Conservation (phyloP, 2,888 invertebrate genomes). For the Parapristionchus giblindavisi region DNA sequence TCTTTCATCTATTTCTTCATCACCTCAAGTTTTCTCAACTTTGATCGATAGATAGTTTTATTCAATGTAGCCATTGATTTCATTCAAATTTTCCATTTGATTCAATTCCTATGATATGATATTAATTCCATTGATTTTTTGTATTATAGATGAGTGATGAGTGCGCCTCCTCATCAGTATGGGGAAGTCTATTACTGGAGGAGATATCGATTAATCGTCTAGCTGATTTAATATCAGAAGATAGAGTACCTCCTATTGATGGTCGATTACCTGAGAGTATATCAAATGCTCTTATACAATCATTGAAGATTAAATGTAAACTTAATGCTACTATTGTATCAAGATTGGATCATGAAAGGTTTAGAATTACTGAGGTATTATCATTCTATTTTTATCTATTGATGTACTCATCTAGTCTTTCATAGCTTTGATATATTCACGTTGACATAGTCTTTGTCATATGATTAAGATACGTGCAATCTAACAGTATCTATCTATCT, state of each 20-base stretch:
- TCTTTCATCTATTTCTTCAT: not conserved
- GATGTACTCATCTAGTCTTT: not conserved
- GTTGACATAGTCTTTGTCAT: no score
- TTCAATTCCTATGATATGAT: no score
- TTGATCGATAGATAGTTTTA: not conserved
- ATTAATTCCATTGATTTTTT: no score
- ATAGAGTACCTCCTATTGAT: slow-evolving; percentile 35
- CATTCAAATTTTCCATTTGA: no score
- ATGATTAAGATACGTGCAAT: no score
- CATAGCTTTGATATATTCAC: no score
- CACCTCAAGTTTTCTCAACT: not conserved
- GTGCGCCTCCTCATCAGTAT: no score
- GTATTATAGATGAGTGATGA: no score
- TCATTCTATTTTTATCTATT: not conserved
- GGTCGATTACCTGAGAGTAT: slow-evolving; percentile 23
- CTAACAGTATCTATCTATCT: no score
- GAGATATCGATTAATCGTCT: not conserved
- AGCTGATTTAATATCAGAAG: not conserved
- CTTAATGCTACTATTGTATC: not conserved
- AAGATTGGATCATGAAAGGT: slow-evolving; percentile 19
- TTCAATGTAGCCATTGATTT: no score
- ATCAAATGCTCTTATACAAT: slow-evolving; percentile 29
- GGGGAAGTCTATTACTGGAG: no score
- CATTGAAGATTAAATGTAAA: not conserved
- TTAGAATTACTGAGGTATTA: slow-evolving; percentile 28